Conservation (phyloP, 2,888 invertebrate species). For the Torymus aiolomorphi region DNA sequence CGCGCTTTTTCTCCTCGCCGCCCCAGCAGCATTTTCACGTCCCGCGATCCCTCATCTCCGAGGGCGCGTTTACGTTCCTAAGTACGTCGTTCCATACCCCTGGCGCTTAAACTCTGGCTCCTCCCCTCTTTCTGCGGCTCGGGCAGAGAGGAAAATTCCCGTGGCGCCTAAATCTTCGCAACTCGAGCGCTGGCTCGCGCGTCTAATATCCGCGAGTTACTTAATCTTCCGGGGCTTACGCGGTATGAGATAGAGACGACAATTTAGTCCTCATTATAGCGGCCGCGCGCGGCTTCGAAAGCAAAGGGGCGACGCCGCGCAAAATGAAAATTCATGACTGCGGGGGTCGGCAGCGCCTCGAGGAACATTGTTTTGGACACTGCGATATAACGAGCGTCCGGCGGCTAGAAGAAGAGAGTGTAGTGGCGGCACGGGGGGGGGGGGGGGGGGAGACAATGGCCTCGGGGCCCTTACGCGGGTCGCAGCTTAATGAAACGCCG, state of each 20-base stretch:
- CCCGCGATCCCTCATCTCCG: constrained; percentile 34
- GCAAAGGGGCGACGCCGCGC: constrained; percentile 3
- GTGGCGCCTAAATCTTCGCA: constrained; percentile 46
- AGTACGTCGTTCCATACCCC: constrained; percentile 26
- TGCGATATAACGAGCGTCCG: constrained; percentile 45
- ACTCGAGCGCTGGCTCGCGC: background rate
- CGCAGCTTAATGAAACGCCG: constrained; percentile 53
- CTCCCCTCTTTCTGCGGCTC: background rate
- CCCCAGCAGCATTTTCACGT: constrained; percentile 7
- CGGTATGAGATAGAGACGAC: background rate
- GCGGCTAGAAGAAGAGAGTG: background rate
- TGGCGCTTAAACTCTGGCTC: background rate
- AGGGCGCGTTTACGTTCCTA: constrained; percentile 23
- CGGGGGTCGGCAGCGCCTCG: constrained; percentile 22
- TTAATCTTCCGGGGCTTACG: constrained; percentile 37
- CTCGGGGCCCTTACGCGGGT: constrained; percentile 7
- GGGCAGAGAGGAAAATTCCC: constrained; percentile 39
- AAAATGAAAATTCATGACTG: constrained; percentile 51
- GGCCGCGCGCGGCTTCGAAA: constrained; percentile 14
- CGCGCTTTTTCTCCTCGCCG: no score
- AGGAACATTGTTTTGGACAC: constrained; percentile 58
- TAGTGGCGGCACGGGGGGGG: constrained; percentile 1
- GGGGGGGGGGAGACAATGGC: constrained; percentile 34
- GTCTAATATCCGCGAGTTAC: constrained; percentile 51
- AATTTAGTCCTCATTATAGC: constrained; percentile 53